Evolutionary conservation across 2,113 vertebrate genomes (phyloP).

Genomic region (Callocephalon fimbriatum): DNA sequence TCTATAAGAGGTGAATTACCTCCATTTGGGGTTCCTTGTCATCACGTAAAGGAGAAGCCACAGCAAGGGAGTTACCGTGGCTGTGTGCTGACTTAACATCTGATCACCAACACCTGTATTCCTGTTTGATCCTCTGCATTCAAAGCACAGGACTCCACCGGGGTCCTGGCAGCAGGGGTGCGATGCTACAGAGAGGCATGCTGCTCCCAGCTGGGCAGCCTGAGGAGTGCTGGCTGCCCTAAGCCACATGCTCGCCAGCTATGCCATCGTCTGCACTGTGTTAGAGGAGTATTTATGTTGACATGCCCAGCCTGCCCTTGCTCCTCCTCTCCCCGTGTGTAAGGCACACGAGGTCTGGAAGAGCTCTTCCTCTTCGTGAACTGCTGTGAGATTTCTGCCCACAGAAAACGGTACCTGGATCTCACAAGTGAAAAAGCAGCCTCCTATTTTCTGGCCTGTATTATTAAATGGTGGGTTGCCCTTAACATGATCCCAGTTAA

Average conservation of each 20-base stretch:
- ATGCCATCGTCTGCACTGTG: fast-evolving
- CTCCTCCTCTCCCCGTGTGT: neutral
- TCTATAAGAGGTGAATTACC: neutral
- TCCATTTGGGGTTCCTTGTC: neutral
- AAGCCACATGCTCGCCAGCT: fast-evolving
- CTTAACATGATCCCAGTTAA: neutral
- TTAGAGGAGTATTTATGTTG: neutral
- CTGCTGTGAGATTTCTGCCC: neutral
- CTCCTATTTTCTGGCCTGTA: neutral
- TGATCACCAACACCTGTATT: neutral
- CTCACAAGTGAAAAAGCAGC: neutral
- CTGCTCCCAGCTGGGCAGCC: neutral
- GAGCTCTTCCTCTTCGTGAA: neutral
- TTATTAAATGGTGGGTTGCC: neutral
- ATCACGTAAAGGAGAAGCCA: neutral
- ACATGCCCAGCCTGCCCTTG: neutral
- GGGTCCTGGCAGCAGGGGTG: neutral
- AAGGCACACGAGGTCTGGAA: neutral
- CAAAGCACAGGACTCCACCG: neutral
- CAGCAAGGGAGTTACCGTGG: neutral
- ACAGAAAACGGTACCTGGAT: neutral
- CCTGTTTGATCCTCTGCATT: neutral
- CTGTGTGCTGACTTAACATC: neutral
- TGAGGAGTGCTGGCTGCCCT: neutral
- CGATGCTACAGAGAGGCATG: neutral